These are phyloP conservation scores for Volucella inflata DNA, from an alignment of 2,888 invertebrate species.

Conservation along the genomic window DNA sequence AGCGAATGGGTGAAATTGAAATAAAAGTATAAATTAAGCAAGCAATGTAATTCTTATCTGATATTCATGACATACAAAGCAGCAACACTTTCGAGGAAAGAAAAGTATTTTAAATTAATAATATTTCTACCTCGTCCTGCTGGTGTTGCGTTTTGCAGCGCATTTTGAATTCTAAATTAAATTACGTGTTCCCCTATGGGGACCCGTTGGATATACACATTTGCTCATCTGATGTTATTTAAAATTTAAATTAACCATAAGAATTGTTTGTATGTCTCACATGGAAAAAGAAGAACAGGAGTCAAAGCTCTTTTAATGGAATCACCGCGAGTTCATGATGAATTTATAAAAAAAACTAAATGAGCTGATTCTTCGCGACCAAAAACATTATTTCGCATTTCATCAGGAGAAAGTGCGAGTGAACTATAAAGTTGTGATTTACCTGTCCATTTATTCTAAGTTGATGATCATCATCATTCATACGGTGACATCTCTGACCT, in stretches of 20 bases:
- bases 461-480: too few relatives aligned
- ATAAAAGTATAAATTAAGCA: conserved; percentile 2
- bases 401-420: too few relatives aligned
- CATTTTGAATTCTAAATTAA: conserved; percentile 16
- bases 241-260: neutral
- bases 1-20: neutral
- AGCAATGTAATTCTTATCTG: neutral
- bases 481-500: too few relatives aligned
- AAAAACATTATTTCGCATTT: too few relatives aligned
- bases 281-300: too few relatives aligned
- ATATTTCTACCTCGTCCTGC: neutral
- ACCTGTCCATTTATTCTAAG: too few relatives aligned
- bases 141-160: neutral
- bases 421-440: too few relatives aligned
- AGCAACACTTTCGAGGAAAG: neutral
- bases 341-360: too few relatives aligned
- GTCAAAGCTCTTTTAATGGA: too few relatives aligned
- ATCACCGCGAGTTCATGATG: too few relatives aligned
- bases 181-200: neutral
- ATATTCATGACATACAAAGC: conserved; percentile 22
- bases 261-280: too few relatives aligned
- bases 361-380: too few relatives aligned
- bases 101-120: conserved; percentile 6
- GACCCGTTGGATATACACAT: neutral
- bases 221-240: neutral